These are phyloP conservation scores for Brachyptera putata DNA, from an alignment of 2,888 invertebrate species.

Conservation along the genomic window DNA sequence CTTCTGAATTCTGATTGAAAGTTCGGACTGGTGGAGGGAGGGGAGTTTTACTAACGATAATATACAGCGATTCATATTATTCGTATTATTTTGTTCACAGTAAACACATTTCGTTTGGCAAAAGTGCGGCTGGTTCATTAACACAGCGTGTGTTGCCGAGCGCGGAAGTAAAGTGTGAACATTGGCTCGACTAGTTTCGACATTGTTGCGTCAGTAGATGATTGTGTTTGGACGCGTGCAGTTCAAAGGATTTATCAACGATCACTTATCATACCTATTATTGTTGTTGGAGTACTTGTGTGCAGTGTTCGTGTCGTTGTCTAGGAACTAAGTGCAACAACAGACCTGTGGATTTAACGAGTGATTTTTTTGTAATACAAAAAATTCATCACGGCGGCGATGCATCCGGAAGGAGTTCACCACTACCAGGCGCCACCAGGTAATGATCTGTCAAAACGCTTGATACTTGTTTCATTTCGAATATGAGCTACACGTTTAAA, in stretches of 20 bases:
- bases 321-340: no score
- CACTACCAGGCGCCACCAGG: constrained; percentile 25
- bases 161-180: not conserved
- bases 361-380: not conserved
- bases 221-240: not conserved
- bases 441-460: not conserved
- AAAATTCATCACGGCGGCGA: not conserved
- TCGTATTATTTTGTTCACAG: not conserved
- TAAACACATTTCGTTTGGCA: no score
- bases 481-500: no score
- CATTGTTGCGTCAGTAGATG: not conserved
- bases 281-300: no score
- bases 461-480: not conserved
- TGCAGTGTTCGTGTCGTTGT: no score
- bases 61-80: not conserved
- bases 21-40: no score
- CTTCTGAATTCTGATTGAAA: constrained; percentile 30
- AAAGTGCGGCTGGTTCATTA: not conserved
- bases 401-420: constrained; percentile 26
- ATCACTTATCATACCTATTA: no score
- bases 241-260: no score
- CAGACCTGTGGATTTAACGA: not conserved
- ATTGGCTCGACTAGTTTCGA: not conserved
- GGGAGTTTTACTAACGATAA: constrained; percentile 1
- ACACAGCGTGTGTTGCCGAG: not conserved